phyloP scores from a whole-genome alignment of 2,113 vertebrate genomes.

The Scopus umbretta region DNA sequence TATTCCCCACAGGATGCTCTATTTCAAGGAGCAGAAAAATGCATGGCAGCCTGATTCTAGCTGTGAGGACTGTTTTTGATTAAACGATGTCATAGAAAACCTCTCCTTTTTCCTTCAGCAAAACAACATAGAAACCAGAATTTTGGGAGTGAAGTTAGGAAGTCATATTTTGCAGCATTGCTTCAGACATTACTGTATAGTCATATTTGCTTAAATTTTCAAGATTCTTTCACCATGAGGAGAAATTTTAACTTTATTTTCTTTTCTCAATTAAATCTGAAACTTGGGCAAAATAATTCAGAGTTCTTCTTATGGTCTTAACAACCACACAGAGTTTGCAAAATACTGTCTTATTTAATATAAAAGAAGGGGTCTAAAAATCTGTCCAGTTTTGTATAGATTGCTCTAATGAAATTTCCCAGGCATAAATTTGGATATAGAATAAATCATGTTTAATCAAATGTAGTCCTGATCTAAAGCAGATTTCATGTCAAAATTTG shows the following conservation, averaged over 20 bases:
- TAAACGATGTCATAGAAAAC: background rate
- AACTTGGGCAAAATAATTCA: background rate
- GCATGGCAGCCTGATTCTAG: background rate
- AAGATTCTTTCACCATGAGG: background rate
- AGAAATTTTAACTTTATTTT: background rate
- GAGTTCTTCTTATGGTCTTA: background rate
- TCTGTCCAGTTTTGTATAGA: background rate
- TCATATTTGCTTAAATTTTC: background rate
- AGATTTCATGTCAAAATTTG: background rate
- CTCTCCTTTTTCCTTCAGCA: background rate
- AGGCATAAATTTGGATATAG: background rate
- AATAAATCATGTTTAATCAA: background rate
- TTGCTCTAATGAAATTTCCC: background rate
- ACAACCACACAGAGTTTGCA: background rate
- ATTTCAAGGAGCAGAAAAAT: background rate
- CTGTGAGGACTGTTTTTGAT: background rate
- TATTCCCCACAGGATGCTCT: background rate
- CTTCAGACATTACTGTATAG: background rate
- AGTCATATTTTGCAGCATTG: background rate
- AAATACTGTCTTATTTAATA: background rate
- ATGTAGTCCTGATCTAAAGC: background rate
- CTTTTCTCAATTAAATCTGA: background rate
- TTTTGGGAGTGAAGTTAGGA: background rate
- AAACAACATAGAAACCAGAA: background rate
- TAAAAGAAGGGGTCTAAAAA: background rate